Evolutionary conservation across 35 echinoderm and acorn worm genomes (phyloP).

Genomic region (Apostichopus japonicus): DNA sequence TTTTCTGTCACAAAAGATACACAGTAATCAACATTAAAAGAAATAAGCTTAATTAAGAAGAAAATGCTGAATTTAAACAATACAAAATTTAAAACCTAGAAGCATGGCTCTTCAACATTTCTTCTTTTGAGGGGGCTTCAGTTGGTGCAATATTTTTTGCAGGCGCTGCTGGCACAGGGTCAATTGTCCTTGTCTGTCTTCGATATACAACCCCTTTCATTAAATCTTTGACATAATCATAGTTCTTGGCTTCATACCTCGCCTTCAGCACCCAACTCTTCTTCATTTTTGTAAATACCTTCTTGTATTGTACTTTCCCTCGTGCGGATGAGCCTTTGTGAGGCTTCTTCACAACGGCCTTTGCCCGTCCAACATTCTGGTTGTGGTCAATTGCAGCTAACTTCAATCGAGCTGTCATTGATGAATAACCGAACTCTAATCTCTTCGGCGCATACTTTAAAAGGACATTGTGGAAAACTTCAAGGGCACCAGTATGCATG

Average conservation of each 20-base stretch:
- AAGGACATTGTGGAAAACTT: constrained; percentile 41
- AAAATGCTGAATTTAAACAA: no score
- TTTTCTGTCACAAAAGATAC: no score
- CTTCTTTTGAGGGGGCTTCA: no score
- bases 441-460: constrained; percentile 53
- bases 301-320: constrained; percentile 14
- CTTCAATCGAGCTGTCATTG: background rate
- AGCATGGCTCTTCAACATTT: no score
- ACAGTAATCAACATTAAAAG: no score
- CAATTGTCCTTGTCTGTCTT: no score
- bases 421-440: background rate
- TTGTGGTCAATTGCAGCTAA: constrained; percentile 42
- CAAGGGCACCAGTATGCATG: background rate
- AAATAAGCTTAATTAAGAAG: no score
- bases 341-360: constrained; percentile 17
- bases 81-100: no score
- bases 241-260: constrained; percentile 12
- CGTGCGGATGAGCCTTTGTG: background rate
- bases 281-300: background rate
- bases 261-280: constrained; percentile 33
- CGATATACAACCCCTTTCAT: no score
- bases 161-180: no score
- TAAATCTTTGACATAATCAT: background rate
- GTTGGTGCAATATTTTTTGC: no score
- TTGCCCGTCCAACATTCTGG: background rate